Base-by-base conservation (phyloP, 2,113 vertebrate genomes). In the Charina bottae region DNA sequence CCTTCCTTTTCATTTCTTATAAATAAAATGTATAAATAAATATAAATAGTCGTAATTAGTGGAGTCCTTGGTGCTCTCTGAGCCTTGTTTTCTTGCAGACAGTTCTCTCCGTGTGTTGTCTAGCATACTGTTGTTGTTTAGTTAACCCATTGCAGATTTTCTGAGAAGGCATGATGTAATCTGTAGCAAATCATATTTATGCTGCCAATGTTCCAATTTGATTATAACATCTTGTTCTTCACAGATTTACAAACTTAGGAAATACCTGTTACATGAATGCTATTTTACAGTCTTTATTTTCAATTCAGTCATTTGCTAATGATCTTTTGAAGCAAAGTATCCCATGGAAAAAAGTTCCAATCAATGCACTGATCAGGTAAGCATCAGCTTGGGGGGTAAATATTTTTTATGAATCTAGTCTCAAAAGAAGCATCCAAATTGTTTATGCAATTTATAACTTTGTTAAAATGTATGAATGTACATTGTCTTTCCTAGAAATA, bases 231-330 rank as follows among this genome's bases (percentile, higher is more conserved):
- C 68, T 94, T 89, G 1, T 84, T 93, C 89, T 93, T 93, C 96
- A 24, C 96, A 99, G 99, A 15, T 99, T 99, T 97, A 99, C 99
- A 90, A 99, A 99, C 94, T 95, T 99, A 96, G 99, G 99, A 89
- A 99, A 99, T 97, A 99, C 99, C 9, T 99, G 99, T 94, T 99
- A 99, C 95, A 99, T 99, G 99, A 99, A 99, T 54, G 99, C 99
- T 89, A 99, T 99, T 94, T 98, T 99, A 89, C 99, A 99, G 93
- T 99, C 99, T 42, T 97, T 99, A 37, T 99, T 99, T 97, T 99
- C 99, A 94, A 98, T 99, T 88, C 99, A 99, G 0, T 99, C 99
- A 55, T 99, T 99, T 97, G 98, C 98, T 92, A 99, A 98, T 93
- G 99, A 99, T 96, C 98, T 99, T 95, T 97, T 99, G 89, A 99